Base-by-base conservation (phyloP, 2,113 vertebrate genomes). In the Dipodomys merriami region DNA sequence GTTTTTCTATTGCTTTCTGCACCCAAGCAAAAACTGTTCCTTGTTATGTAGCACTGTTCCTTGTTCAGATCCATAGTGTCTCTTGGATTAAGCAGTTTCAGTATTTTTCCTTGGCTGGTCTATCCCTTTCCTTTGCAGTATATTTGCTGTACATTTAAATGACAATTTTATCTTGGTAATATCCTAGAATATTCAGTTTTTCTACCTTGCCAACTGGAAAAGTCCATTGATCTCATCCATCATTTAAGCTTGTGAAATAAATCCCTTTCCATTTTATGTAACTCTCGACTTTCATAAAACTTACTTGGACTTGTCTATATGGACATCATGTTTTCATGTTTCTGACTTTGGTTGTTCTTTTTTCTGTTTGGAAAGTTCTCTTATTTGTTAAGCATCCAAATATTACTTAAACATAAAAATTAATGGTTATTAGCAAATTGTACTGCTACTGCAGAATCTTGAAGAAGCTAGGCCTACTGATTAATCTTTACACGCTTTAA, bases 321-420 rank as follows among this genome's bases (percentile, higher is more conserved):
- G 23, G 19, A 4, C 57, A n/a, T 67, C 62, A 65, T 16, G 13
- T 77, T 87, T 91, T 68, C 35, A 5, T 79, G n/a, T 68, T 86
- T 91, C 10, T 81, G 35, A 53, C 22, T 90, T 73, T 90, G 1
- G 6, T 65, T 90, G 11, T 88, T 93, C 11, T 22, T 95, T n/a
- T 35, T 15, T 20, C 16, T 69, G 23, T 49, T 71, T 91, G 12
- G 29, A 77, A 83, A 90, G 29, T 10, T 81, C 27, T 49, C 83
- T 22, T 27, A 49, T 72, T 83, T 94, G 13, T 83, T 77, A 87
- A 81, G 1, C 33, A 84, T 74, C 7, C 71, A 65, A 84, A 23
- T 33, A 46, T 86, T n/a, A 7, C 18, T 35, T 82, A 57, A 39
- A 62, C 18, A 68, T 95, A 81, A 88, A 65, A 86, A 53, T n/a